Base-by-base conservation (phyloP, 2,888 invertebrate genomes). In the Drosophila ustulata region DNA sequence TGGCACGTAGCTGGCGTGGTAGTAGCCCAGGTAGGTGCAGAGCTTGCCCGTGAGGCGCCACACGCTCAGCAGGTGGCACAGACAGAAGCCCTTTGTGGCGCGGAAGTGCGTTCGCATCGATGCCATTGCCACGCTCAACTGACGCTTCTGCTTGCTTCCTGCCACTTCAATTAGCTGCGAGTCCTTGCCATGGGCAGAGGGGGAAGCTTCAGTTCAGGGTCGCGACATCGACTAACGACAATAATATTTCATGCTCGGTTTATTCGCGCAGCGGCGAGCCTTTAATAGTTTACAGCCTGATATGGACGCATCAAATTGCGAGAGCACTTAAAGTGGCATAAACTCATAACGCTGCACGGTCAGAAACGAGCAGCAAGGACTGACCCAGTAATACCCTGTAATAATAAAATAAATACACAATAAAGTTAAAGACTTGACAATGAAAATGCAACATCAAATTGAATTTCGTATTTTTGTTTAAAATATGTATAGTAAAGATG, bases 171-270 rank as follows among this genome's bases (percentile, higher is more conserved):
- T 74, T 75, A 65, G 57, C 65, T 43, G 7, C 23, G 37, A 41
- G 32, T 26, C 50, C 11, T 41, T 32, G 55, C 18, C 1, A 18
- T 18, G 18, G 18, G 18, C 18, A 18, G 18, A 18, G 18, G 2
- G 18, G 18, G 18, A 18, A 18, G 18, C 18, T 18, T 18, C 18
- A 18, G 18, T 18, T 18, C 18, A 18, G 18, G 18, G 18, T 18
- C 18, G 18, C 18, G 18, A 18, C 61, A 46, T 80, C 63, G 59
- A 47, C 59, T 59, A 83, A 74, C 71, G 51, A 80, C 74, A 76
- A 71, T 56, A 73, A 83, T 88, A 83, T 80, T 83, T 83, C 72
- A 84, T 78, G 84, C 76, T 81, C 78, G 86, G 80, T 81, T 88
- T 83, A 80, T 69, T 80, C 76, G 67, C 46, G 51, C 51, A 75